Percentiles rank a stretch among this genome's conserved stretches.
phyloP scores from a whole-genome alignment of 2,797 vertebrate species.

The Tadarida brasiliensis region DNA sequence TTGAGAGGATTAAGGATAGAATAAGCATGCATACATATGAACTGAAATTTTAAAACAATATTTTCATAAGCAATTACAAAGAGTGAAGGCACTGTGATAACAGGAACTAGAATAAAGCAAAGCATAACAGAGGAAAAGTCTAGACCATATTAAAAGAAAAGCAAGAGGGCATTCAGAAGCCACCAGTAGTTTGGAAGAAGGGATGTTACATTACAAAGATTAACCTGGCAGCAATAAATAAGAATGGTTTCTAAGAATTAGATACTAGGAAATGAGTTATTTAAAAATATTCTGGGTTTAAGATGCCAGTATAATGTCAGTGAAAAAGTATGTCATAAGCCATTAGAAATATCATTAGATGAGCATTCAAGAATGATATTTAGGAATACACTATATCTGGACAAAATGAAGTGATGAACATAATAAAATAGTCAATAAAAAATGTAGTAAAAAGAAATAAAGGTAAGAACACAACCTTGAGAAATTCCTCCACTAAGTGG shows the following conservation, averaged over 20 bases:
- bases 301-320: not conserved
- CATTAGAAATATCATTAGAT: not conserved
- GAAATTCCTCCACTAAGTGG: not conserved
- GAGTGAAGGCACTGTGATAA: not conserved
- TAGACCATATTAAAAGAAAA: not conserved
- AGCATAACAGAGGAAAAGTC: not conserved
- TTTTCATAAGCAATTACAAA: not conserved
- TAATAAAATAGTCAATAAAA: not conserved
- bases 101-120: not conserved
- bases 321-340: not conserved
- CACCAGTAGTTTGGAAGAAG: not conserved
- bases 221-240: not conserved
- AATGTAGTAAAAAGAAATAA: not conserved
- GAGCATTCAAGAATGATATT: not conserved
- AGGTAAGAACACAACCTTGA: not conserved
- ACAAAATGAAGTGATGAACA: not conserved
- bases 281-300: not conserved
- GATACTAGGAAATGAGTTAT: not conserved
- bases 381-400: not conserved
- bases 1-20: not conserved
- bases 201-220: not conserved
- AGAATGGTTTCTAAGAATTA: not conserved
- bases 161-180: not conserved
- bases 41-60: conserved; percentile 16
- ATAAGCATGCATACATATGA: not conserved